These are phyloP conservation scores for Urophycis tenuis DNA, from an alignment of 2,797 vertebrate genomes.

Conservation along the genomic window DNA sequence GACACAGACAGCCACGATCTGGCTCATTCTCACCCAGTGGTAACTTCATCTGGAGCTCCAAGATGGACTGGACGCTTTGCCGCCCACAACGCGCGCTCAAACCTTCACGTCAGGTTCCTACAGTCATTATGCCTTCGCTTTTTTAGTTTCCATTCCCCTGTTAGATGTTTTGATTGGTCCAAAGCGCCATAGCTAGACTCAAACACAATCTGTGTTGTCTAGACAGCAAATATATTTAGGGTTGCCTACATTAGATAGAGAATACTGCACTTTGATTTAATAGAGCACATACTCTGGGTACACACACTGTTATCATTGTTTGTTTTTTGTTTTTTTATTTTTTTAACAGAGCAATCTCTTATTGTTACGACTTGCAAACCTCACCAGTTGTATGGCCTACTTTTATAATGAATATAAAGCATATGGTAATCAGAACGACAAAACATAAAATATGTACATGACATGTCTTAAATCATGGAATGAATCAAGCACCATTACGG, in stretches of 20 bases:
- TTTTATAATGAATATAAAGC: conserved; percentile 40
- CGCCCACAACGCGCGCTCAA: conserved; percentile 36
- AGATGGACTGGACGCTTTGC: conserved; percentile 53
- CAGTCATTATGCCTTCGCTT: conserved; percentile 47
- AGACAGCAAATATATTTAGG: conserved; percentile 50
- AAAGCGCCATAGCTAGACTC: background rate
- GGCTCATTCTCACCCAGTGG: conserved; percentile 62
- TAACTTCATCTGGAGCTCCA: conserved; percentile 61
- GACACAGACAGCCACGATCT: conserved; percentile 60
- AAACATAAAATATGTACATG: conserved; percentile 29
- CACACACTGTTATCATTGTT: conserved; percentile 28
- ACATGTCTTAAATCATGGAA: conserved; percentile 39
- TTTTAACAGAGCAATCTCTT: conserved; percentile 26
- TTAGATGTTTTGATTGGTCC: background rate
- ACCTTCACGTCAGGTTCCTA: conserved; percentile 34
- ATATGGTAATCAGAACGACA: conserved; percentile 39
- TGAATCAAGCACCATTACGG: no score
- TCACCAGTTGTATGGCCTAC: conserved; percentile 30
- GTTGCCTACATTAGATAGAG: conserved; percentile 53
- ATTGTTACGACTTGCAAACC: conserved; percentile 37
- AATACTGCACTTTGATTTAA: conserved; percentile 54
- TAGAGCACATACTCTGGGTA: conserved; percentile 53
- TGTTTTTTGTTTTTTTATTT: background rate
- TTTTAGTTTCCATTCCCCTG: background rate
- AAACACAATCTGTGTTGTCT: conserved; percentile 47